Percentiles rank a stretch among this genome's conserved stretches.
These are phyloP conservation scores for Florisuga fusca DNA, from an alignment of 2,797 vertebrate species.

Conservation along the genomic window DNA sequence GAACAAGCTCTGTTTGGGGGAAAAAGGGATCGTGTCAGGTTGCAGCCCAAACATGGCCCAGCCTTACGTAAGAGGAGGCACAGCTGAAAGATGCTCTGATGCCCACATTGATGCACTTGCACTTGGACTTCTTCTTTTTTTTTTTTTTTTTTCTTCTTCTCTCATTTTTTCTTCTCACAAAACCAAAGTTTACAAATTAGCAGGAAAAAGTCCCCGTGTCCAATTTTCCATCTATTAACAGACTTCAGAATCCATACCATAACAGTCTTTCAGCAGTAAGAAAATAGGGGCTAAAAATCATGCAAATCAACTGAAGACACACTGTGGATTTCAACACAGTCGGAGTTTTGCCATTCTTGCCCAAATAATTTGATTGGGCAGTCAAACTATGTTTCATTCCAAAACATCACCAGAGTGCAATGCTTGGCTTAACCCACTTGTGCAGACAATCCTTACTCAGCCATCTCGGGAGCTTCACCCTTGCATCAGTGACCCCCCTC, in stretches of 20 bases:
- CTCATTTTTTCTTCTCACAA: neutral
- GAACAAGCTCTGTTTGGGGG: conserved; percentile 81
- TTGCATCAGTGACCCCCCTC: neutral
- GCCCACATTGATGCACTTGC: conserved; percentile 37
- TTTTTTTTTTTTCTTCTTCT: neutral
- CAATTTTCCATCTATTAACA: neutral
- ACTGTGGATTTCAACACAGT: neutral
- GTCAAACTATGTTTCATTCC: neutral
- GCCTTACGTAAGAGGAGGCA: conserved; percentile 65
- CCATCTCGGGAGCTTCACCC: neutral
- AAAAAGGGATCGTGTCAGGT: conserved; percentile 73
- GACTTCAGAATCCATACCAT: neutral
- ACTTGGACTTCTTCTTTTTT: conserved; percentile 9
- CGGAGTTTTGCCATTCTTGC: conserved; percentile 5
- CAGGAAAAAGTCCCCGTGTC: neutral
- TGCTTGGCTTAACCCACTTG: neutral
- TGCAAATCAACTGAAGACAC: neutral
- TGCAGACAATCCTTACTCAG: neutral
- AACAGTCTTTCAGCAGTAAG: neutral
- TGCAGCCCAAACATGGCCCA: conserved; percentile 70
- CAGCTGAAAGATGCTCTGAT: conserved; percentile 78
- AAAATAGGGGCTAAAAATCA: neutral
- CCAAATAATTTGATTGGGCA: neutral
- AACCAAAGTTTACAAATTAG: neutral
- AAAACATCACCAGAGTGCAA: neutral